These are phyloP conservation scores for Periphyllus acericola DNA, from an alignment of 2,888 invertebrate species.

Conservation along the genomic window DNA sequence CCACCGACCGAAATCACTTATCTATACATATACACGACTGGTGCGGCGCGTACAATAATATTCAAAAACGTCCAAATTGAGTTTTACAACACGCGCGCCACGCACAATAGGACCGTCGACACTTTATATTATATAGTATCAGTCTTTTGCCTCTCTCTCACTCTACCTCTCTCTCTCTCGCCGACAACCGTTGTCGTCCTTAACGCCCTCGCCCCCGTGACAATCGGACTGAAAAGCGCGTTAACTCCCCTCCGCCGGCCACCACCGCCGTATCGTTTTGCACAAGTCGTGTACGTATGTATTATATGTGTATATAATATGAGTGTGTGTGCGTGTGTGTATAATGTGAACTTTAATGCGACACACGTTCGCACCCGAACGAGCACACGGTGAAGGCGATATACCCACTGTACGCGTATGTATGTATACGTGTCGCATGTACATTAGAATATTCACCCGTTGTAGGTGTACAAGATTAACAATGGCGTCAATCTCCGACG, in stretches of 20 bases:
- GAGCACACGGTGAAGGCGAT: not conserved
- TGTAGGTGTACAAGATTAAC: not conserved
- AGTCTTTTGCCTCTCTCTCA: not conserved
- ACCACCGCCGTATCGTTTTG: not conserved
- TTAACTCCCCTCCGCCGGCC: not conserved
- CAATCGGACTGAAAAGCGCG: slow-evolving; percentile 30
- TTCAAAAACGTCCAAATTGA: slow-evolving; percentile 49
- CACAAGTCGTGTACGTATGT: not conserved
- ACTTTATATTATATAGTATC: slow-evolving; percentile 5
- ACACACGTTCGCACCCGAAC: slow-evolving; percentile 25
- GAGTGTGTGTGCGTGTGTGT: not conserved
- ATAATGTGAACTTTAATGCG: slow-evolving; percentile 41
- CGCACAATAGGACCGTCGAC: not conserved
- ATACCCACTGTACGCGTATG: not conserved
- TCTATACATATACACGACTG: slow-evolving; percentile 9
- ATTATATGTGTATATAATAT: not conserved
- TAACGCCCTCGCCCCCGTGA: not conserved
- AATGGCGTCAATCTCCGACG: not conserved
- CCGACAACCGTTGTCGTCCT: not conserved
- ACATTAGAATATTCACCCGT: too few species aligned
- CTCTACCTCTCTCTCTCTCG: not conserved
- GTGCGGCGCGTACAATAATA: slow-evolving; percentile 6
- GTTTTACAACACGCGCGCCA: not conserved
- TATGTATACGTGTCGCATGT: not conserved
- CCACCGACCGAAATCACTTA: slow-evolving; percentile 38